Evolutionary conservation across 2,888 invertebrate species (phyloP), one percentile per base, ranked within the genome.

Genomic region (Byasa hedistus): DNA sequence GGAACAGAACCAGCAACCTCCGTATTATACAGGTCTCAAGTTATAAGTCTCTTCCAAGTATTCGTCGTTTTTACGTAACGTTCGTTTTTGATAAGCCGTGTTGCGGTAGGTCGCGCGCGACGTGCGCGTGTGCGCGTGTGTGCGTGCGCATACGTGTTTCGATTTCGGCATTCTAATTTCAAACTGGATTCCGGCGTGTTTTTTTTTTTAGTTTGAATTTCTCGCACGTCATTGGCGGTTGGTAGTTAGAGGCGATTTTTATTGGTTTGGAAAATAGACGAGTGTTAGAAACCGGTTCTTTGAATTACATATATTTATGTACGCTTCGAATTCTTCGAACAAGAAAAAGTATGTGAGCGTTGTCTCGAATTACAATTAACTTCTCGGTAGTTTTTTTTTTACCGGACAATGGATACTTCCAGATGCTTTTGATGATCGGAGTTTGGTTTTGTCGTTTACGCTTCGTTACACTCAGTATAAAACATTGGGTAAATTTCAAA

Each of bases 41-140:
- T 32, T 7, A 10, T 32, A 32, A 32, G 10, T 32, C 8, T 10
- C 58, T 70, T 66, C 66, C 55, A 23, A 27, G 66, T 59, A 63
- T 62, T 66, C 56, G 72, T 70, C 73, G 74, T 77, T 76, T 79
- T 80, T 82, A 79, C 80, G 78, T 79, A 77, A 80, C 72, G 69
- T 67, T 69, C 73, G 72, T 75, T 81, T 78, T 79, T 74, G 76
- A 77, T 76, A 73, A 62, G 65, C 70, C 58, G 24, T 72, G 75
- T 87, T 86, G 86, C 76, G 86, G 86, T 85, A 87, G 88, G 88
- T 88, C 84, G 77, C 72, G 76, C 84, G 77, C 71, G n/a, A n/a
- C n/a, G 76, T 76, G 71, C 71, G 72, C 71, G 54, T 63, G 73
- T 72, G 72, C 71, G 66, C 68, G 72, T 69, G 65, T 71, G 71